A percentile compares a stretch with the other conserved stretches of the same genome.
phyloP scores from a whole-genome alignment of 2,888 invertebrate species.

The Myopa testacea region DNA sequence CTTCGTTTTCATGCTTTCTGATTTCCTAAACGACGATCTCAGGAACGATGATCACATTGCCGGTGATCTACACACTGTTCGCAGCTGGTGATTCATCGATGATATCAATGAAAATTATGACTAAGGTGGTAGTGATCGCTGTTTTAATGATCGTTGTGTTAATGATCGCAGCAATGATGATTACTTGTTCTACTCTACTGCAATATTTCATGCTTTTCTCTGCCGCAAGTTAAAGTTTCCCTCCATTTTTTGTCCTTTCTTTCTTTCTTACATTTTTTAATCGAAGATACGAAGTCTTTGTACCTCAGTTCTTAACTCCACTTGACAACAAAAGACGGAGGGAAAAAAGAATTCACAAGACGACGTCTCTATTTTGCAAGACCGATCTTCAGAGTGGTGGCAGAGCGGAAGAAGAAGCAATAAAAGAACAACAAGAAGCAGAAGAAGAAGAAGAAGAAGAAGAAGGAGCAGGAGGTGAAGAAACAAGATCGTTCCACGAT shows the following conservation, averaged over 20 bases:
- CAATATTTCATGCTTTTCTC: not conserved
- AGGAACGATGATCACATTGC: not conserved
- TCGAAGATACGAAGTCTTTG: not conserved
- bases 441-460: no score
- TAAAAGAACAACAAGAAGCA: no score
- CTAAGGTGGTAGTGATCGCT: no score
- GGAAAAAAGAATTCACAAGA: not conserved
- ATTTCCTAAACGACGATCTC: not conserved
- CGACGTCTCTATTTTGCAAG: constrained; percentile 26
- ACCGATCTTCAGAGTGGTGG: not conserved
- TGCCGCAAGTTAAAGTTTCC: not conserved
- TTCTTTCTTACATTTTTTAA: not conserved
- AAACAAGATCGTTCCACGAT: not conserved
- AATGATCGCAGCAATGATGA: no score
- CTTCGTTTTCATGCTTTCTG: no score
- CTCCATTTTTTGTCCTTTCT: not conserved
- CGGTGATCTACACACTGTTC: not conserved
- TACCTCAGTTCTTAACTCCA: not conserved
- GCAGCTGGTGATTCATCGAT: not conserved
- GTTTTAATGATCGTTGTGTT: no score
- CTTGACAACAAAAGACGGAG: not conserved
- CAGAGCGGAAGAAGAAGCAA: not conserved
- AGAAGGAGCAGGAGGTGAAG: no score
- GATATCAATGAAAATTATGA: no score
- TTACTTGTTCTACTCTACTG: no score